Evolutionary conservation across 1,140 invertebrate genomes (phyloP).

Genomic region (Formica selysi): DNA sequence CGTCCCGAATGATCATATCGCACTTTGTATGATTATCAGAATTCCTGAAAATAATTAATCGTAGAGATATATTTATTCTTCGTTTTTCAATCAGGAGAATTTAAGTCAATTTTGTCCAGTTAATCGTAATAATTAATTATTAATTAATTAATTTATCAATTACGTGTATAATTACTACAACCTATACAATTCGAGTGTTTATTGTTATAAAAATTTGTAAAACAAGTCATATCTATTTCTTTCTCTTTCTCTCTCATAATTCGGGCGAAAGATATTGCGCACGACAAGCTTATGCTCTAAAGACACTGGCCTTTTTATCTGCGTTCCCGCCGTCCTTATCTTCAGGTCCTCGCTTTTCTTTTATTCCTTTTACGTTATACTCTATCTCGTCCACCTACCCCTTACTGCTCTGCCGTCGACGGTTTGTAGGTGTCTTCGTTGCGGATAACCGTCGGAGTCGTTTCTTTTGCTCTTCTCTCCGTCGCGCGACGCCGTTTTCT

Average conservation of each 20-base stretch:
- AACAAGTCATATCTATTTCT: slow-evolving; percentile 1
- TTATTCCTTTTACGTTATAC: slow-evolving; percentile 50
- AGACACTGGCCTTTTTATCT: slow-evolving; percentile 58
- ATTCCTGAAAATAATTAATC: slow-evolving; percentile 22
- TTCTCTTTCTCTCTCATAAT: background rate
- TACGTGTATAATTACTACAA: background rate
- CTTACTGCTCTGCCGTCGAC: slow-evolving; percentile 4
- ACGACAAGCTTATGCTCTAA: slow-evolving; percentile 36
- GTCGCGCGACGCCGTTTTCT: slow-evolving; percentile 44
- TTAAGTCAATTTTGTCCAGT: background rate
- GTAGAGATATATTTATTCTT: background rate
- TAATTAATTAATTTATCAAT: background rate
- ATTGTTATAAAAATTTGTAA: background rate
- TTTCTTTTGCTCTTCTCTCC: slow-evolving; percentile 62
- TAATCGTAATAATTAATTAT: too few species aligned
- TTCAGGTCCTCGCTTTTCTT: slow-evolving; percentile 43
- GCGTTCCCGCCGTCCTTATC: slow-evolving; percentile 36
- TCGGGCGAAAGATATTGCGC: slow-evolving; percentile 9
- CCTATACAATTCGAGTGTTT: background rate
- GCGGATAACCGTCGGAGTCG: slow-evolving; percentile 58
- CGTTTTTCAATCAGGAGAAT: background rate
- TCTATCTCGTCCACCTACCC: slow-evolving; percentile 41
- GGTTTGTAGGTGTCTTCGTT: slow-evolving; percentile 64
- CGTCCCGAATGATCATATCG: slow-evolving; percentile 37
- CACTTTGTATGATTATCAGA: slow-evolving; percentile 48